Conservation (phyloP, 2,888 invertebrate species). For the Pandemis heparana region DNA sequence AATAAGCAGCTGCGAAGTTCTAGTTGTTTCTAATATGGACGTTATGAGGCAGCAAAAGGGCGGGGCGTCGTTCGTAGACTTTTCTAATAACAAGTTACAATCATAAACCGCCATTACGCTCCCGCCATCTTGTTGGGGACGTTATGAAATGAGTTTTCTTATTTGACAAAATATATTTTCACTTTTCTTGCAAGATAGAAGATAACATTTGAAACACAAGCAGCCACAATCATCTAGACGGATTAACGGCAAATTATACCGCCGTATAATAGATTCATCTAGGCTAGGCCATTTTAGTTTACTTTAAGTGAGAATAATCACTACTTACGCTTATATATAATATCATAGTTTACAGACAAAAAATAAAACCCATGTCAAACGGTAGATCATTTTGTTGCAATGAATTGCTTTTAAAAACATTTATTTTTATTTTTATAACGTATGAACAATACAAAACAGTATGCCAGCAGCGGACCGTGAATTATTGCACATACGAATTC, state of each 20-base stretch:
- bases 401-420: too few species aligned
- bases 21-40: slow-evolving; percentile 4
- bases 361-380: too few species aligned
- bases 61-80: slow-evolving; percentile 20
- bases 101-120: slow-evolving; percentile 15
- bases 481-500: slow-evolving; percentile 47
- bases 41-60: background rate
- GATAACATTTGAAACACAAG: too few species aligned
- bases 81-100: slow-evolving; percentile 27
- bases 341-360: too few species aligned
- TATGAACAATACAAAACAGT: background rate
- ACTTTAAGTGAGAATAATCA: too few species aligned
- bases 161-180: slow-evolving; percentile 8
- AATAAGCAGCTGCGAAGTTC: background rate
- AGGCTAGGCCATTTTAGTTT: too few species aligned
- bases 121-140: slow-evolving; percentile 12
- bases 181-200: background rate
- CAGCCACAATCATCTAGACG: too few species aligned
- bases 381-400: background rate
- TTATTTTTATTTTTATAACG: background rate
- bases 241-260: too few species aligned
- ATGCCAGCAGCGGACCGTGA: slow-evolving; percentile 10
- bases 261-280: too few species aligned
- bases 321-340: too few species aligned
- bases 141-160: slow-evolving; percentile 6